Evolutionary conservation across 1,140 invertebrate species (phyloP), one percentile per base, ranked within the genome.

Genomic region (Drosophila nasuta): DNA sequence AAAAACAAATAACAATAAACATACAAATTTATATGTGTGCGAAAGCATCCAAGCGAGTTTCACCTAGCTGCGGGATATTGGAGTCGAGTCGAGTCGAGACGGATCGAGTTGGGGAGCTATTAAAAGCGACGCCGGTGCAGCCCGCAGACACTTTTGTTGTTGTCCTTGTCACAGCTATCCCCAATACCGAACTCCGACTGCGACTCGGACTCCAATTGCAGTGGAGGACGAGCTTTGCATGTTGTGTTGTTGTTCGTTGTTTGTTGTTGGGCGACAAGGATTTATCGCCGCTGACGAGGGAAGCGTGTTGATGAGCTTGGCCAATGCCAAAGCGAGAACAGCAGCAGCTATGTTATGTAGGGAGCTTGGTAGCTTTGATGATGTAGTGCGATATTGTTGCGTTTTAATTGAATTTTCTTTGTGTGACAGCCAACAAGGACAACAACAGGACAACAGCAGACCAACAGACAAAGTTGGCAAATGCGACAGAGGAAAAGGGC

Each of bases 361-460:
- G 51, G 25, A 60, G 33, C 15, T 25, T 35, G 46, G 28, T 45
- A 80, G 89, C 79, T 77, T 82, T 77, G 77, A 91, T 91, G 89
- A 91, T 91, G 82, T 75, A 90, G 86, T 81, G 87, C 91, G 78
- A 81, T 82, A 92, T 91, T 92, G 90, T 92, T 91, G 88, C 83
- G 83, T 86, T 92, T 91, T 92, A 92, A 92, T 92, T 92, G 91
- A 92, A 92, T 92, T 91, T 92, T 91, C 87, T 91, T 91, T 88
- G 83, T 91, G 82, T 67, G 75, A 60, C 66, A 63, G 45, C 69
- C 30, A 54, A 82, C 68, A 71, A 81, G 63, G 38, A 62, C 49
- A 45, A 43, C 41, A 17, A 43, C 41, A 33, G 60, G 7, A 65
- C 13, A 28, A 58, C 13, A 28, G 43, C 11, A 4, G 30, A 33